Percentiles rank a stretch among this genome's conserved stretches.
These are phyloP conservation scores for Orchestes rusci DNA, from an alignment of 2,888 invertebrate species.

Conservation along the genomic window DNA sequence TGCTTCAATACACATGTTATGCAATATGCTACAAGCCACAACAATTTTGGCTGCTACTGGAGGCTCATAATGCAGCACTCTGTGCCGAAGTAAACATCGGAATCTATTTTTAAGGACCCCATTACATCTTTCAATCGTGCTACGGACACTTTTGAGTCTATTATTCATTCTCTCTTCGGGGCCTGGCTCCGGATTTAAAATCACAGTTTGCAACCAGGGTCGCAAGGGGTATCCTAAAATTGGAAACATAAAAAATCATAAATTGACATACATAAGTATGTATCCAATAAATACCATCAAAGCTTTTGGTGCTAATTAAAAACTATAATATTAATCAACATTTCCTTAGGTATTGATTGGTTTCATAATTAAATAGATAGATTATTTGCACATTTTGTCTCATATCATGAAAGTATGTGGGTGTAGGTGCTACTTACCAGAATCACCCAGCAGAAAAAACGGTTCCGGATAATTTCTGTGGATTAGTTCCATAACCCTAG, in stretches of 20 bases:
- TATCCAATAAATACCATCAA: too few relatives aligned
- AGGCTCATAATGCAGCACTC: slow-evolving; percentile 19
- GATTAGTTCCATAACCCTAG: slow-evolving; percentile 1
- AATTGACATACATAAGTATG: too few relatives aligned
- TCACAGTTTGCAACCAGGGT: slow-evolving; percentile 20
- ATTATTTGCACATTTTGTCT: too few relatives aligned
- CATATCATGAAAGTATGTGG: too few relatives aligned
- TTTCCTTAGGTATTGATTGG: not conserved
- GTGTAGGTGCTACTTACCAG: slow-evolving; percentile 6
- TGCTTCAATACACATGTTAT: slow-evolving; percentile 18
- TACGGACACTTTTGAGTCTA: slow-evolving; percentile 7
- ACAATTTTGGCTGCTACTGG: slow-evolving; percentile 15
- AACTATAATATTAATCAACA: not conserved
- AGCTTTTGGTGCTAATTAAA: too few relatives aligned
- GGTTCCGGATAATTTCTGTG: not conserved
- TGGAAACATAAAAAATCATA: too few relatives aligned
- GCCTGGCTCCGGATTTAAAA: slow-evolving; percentile 9
- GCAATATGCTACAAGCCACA: slow-evolving; percentile 18
- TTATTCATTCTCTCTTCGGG: slow-evolving; percentile 14
- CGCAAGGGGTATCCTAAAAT: slow-evolving; percentile 17
- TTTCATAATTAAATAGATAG: too few relatives aligned
- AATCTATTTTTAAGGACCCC: slow-evolving; percentile 21
- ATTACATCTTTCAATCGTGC: slow-evolving; percentile 21
- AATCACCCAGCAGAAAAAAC: slow-evolving; percentile 5
- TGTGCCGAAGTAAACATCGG: slow-evolving; percentile 19